phyloP scores from a whole-genome alignment of 2,888 invertebrate species.

The Lucinisca nassula region DNA sequence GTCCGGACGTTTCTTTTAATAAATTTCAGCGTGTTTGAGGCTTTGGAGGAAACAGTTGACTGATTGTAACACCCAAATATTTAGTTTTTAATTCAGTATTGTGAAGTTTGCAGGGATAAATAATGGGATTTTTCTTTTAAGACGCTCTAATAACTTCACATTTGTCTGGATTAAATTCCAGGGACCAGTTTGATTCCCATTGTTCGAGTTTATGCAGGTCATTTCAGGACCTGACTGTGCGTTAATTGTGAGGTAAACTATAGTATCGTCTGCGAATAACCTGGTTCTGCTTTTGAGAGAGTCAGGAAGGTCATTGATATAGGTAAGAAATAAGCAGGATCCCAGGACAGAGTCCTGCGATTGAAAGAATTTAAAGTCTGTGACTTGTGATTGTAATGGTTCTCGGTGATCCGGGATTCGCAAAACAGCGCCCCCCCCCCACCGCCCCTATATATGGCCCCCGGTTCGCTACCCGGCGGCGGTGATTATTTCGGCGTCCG shows the following conservation, averaged over 20 bases:
- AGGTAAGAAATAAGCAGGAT: neutral
- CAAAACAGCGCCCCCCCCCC: no score
- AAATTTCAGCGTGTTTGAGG: conserved; percentile 5
- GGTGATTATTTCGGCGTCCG: no score
- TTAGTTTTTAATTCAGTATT: conserved; percentile 12
- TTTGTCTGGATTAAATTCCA: conserved; percentile 25
- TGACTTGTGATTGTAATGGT: no score
- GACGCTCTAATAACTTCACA: conserved; percentile 19
- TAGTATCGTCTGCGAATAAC: no score
- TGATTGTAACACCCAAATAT: neutral
- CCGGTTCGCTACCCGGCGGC: no score
- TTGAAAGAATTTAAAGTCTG: no score
- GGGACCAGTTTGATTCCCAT: conserved; percentile 14
- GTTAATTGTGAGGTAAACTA: no score
- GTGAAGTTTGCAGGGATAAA: conserved; percentile 12
- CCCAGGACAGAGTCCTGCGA: neutral
- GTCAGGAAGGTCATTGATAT: neutral
- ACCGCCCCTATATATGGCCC: no score
- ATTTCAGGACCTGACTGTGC: neutral
- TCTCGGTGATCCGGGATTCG: no score
- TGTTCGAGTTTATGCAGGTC: conserved; percentile 1
- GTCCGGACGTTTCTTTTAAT: conserved; percentile 17
- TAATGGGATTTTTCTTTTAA: neutral
- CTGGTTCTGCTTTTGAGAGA: neutral
- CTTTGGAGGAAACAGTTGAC: neutral